Evolutionary conservation across 2,888 invertebrate genomes (phyloP).

Genomic region (Netelia fuscicornis): DNA sequence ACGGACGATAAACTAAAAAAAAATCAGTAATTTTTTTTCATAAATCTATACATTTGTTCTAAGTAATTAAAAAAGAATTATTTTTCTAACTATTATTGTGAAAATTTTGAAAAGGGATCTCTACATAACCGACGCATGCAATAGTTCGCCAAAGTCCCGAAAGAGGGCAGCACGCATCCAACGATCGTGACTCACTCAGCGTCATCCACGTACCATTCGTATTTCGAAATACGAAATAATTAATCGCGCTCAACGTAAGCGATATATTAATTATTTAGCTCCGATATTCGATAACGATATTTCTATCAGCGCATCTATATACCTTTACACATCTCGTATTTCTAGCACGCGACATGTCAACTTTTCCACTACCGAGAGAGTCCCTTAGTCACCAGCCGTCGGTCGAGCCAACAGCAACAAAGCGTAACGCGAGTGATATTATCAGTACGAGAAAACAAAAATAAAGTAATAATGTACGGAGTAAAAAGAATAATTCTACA

Average conservation of each 20-base stretch:
- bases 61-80: no score
- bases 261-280: conserved; percentile 14
- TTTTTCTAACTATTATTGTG: background rate
- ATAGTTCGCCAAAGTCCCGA: background rate
- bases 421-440: background rate
- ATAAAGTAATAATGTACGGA: background rate
- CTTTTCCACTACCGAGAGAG: background rate
- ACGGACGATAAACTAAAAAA: no score
- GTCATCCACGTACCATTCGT: conserved; percentile 4
- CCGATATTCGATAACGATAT: background rate
- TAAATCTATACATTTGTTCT: no score
- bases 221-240: background rate
- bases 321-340: background rate
- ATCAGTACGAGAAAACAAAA: conserved; percentile 14
- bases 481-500: background rate
- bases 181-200: conserved; percentile 4
- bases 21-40: no score
- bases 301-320: background rate
- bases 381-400: conserved; percentile 9
- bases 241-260: background rate
- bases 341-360: background rate
- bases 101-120: background rate
- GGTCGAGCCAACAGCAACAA: background rate
- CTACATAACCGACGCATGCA: background rate
- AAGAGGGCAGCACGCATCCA: conserved; percentile 6